phyloP scores from a whole-genome alignment of 2,888 invertebrate species.

The Xiphydria camelus region DNA sequence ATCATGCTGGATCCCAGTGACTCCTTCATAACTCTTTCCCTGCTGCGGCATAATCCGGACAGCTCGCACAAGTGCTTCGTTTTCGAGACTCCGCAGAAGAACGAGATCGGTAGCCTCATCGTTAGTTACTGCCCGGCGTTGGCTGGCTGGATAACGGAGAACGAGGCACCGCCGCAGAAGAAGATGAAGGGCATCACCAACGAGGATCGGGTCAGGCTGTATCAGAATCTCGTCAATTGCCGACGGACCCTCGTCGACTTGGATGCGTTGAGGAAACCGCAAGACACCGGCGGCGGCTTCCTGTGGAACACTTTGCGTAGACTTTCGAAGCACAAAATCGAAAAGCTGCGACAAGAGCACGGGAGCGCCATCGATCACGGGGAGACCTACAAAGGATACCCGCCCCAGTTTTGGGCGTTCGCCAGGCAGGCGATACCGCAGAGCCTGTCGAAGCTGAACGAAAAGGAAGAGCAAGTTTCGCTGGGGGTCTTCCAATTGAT shows the following conservation, averaged over 20 bases:
- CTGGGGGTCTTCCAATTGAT: conserved; percentile 87
- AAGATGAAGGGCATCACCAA: conserved; percentile 76
- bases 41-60: conserved; percentile 72
- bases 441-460: conserved; percentile 81
- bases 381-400: conserved; percentile 85
- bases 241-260: conserved; percentile 82
- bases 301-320: conserved; percentile 85
- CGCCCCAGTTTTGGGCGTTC: conserved; percentile 89
- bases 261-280: conserved; percentile 79
- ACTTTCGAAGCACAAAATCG: conserved; percentile 81
- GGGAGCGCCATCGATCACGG: conserved; percentile 69
- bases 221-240: conserved; percentile 84
- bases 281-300: conserved; percentile 83
- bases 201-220: conserved; percentile 83
- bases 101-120: conserved; percentile 89
- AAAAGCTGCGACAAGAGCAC: conserved; percentile 73
- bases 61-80: conserved; percentile 86
- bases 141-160: conserved; percentile 81
- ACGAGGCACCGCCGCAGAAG: conserved; percentile 67
- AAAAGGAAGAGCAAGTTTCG: conserved; percentile 84
- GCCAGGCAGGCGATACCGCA: conserved; percentile 79
- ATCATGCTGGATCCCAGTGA: conserved; percentile 90
- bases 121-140: conserved; percentile 88
- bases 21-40: conserved; percentile 86
- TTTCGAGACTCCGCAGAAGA: conserved; percentile 86